Conservation (phyloP, 2,113 vertebrate genomes). For the Morone chrysops region DNA sequence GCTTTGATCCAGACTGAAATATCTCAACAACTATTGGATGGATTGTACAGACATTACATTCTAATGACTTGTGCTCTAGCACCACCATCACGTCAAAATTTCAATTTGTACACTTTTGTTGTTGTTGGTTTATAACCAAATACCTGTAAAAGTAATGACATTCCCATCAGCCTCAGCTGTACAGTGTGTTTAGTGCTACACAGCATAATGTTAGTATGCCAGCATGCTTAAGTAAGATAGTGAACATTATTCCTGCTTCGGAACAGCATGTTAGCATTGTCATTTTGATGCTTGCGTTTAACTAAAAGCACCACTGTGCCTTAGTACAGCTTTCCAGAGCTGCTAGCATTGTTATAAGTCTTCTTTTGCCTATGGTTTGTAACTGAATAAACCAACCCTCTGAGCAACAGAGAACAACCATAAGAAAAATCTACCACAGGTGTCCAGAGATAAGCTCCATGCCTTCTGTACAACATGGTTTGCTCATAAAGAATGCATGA, state of each 20-base stretch:
- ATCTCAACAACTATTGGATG: neutral
- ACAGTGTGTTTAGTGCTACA: neutral
- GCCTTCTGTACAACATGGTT: neutral
- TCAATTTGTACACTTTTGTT: neutral
- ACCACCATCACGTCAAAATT: neutral
- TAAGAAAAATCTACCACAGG: slow-evolving; percentile 7
- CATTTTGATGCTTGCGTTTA: neutral
- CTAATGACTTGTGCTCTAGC: neutral
- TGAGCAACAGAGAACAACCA: slow-evolving; percentile 6
- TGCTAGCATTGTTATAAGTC: neutral
- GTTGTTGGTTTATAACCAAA: neutral
- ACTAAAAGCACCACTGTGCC: neutral
- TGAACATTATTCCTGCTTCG: neutral
- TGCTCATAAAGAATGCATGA: slow-evolving; percentile 32
- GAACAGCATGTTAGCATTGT: neutral
- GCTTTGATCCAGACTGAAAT: neutral
- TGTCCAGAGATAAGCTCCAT: slow-evolving; percentile 2
- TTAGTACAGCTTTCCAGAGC: neutral
- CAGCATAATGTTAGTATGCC: too few species aligned
- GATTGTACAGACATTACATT: neutral
- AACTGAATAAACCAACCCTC: slow-evolving; percentile 1
- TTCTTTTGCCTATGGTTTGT: neutral
- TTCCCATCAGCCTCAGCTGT: neutral
- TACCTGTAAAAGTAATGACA: neutral
- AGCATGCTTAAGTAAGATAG: neutral